Percentiles rank a stretch among this genome's conserved stretches.
phyloP scores from a whole-genome alignment of 2,113 vertebrate species.

The Nycticorax nycticorax region DNA sequence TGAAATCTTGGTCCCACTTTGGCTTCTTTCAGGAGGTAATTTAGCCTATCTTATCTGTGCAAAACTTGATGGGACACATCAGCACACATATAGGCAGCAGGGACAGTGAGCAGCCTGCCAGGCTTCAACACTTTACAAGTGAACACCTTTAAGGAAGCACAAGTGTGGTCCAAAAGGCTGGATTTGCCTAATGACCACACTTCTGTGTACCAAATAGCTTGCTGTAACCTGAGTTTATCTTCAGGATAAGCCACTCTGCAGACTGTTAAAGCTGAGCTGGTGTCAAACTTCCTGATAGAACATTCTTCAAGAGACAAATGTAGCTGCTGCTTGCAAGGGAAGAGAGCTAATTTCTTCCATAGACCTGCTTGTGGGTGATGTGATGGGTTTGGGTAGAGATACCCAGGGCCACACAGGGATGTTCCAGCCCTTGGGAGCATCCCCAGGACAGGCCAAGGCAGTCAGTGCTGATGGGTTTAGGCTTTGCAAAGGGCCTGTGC shows the following conservation, averaged over 20 bases:
- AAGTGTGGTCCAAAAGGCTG: neutral
- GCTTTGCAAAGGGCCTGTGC: neutral
- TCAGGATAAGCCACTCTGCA: neutral
- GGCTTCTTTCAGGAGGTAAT: neutral
- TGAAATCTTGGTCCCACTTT: neutral
- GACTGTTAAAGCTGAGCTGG: neutral
- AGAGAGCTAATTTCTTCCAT: neutral
- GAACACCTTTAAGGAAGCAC: neutral
- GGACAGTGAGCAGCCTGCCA: neutral
- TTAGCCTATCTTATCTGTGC: neutral
- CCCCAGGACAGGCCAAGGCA: neutral
- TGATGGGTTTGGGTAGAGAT: neutral
- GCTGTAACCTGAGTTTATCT: neutral
- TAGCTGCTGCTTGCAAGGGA: neutral
- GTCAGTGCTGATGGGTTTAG: neutral
- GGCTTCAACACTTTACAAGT: neutral
- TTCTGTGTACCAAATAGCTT: neutral
- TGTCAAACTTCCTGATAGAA: neutral
- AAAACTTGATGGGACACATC: neutral
- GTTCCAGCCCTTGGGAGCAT: neutral
- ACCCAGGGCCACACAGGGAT: neutral
- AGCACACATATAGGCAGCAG: neutral
- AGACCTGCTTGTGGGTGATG: accelerated
- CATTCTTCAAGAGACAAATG: neutral
- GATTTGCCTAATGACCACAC: neutral